Evolutionary conservation across 2,797 vertebrate genomes (phyloP).

Genomic region (Molossus alvarezi): DNA sequence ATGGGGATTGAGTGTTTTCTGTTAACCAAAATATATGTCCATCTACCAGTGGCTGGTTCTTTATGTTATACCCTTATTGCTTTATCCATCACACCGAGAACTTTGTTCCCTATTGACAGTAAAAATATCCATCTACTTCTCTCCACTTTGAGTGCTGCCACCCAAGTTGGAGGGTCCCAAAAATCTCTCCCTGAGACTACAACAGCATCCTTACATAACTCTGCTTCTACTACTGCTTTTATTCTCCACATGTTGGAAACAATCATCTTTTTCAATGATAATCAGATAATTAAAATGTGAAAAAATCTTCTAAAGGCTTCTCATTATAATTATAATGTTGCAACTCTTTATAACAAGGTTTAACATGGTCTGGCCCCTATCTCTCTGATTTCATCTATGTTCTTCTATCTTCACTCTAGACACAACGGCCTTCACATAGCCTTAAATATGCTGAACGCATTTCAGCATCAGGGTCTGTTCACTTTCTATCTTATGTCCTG

Average conservation of each 20-base stretch:
- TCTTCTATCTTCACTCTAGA: background rate
- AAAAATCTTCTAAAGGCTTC: background rate
- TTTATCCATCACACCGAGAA: background rate
- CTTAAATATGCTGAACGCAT: background rate
- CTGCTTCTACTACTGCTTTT: background rate
- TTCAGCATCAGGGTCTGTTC: background rate
- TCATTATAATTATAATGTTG: background rate
- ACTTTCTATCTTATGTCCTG: background rate
- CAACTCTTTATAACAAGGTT: background rate
- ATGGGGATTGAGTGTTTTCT: background rate
- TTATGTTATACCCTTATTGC: background rate
- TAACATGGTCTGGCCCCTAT: background rate
- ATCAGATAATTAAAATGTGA: background rate
- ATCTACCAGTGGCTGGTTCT: background rate
- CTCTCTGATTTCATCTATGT: background rate
- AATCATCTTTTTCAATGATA: background rate
- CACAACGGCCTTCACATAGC: background rate
- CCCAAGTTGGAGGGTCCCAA: background rate
- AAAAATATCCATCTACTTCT: background rate
- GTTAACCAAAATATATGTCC: background rate
- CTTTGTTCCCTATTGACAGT: background rate
- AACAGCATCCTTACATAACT: background rate
- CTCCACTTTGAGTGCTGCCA: background rate
- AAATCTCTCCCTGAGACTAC: background rate
- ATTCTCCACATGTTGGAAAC: background rate